Base-by-base conservation (phyloP, 2,888 invertebrate species). In the Hemithea aestivaria region DNA sequence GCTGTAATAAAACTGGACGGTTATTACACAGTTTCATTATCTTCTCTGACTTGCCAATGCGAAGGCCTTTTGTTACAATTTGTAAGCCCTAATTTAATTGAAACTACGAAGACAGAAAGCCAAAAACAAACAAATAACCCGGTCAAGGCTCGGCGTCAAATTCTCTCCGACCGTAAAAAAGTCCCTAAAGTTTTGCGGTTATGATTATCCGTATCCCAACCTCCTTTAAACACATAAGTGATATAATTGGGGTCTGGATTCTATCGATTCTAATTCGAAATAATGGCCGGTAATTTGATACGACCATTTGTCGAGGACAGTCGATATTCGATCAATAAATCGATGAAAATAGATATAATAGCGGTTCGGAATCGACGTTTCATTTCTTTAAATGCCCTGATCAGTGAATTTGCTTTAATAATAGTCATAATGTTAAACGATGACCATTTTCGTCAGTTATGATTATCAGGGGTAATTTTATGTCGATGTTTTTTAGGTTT, bases 141-240 rank as follows among this genome's bases (percentile, higher is more conserved):
- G 39, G 44, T 45, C 36, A 35, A 35, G 22, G n/a, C 10, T 25
- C 16, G 40, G 43, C 38, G 47, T 51, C 42, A 56, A 62, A 56
- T 54, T 52, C 43, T 65, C 62, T 56, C 46, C 50, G 33, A 36
- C 33, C n/a, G 29, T 45, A 48, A 53, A 52, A 59, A 56, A 48
- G 58, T 62, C 65, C 57, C 56, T 53, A 58, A 58, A 58, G 49
- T 62, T 76, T 80, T 75, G 75, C 71, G 69, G 73, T 76, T 78
- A 74, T 73, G 75, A 82, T 78, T 75, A 78, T 30, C 41, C 8
- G 36, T 37, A 42, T 73, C 76, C 78, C 85, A 77, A 71, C 87
- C 85, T 83, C 73, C 76, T 84, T 78, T 87, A 85, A 87, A 83
- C 87, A 84, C 80, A 84, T 87, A 87, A 87, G 87, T 85, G 85